phyloP scores from a whole-genome alignment of 2,113 vertebrate species.

The Sminthopsis crassicaudata region DNA sequence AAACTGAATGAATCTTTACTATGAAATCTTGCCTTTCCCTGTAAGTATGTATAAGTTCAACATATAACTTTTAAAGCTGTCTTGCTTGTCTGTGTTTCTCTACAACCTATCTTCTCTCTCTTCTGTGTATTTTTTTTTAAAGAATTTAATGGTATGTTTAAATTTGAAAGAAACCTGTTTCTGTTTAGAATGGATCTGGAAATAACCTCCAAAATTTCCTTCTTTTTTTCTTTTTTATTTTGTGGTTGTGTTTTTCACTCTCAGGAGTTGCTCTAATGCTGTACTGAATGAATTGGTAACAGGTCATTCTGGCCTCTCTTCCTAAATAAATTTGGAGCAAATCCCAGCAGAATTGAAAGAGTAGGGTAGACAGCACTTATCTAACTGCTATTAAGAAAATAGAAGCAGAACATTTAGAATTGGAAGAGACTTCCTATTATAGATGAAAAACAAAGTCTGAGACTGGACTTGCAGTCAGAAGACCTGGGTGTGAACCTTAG shows the following conservation, averaged over 20 bases:
- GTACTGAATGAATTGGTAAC: not conserved
- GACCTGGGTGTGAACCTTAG: not conserved
- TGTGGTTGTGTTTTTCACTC: not conserved
- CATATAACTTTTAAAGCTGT: not conserved
- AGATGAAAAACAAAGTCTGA: not conserved
- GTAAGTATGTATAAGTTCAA: not conserved
- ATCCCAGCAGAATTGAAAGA: not conserved
- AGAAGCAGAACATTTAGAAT: not conserved
- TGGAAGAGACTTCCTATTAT: not conserved
- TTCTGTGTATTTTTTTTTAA: not conserved
- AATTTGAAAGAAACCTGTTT: not conserved
- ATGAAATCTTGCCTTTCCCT: not conserved
- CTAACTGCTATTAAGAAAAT: not conserved
- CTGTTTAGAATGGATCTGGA: not conserved
- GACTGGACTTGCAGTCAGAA: not conserved
- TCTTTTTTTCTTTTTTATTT: not conserved
- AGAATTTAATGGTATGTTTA: not conserved
- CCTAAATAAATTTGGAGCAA: not conserved
- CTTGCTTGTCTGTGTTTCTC: not conserved
- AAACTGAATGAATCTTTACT: not conserved
- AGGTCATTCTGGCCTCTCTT: not conserved
- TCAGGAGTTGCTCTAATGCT: not conserved
- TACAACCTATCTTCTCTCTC: not conserved
- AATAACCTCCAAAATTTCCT: not conserved
- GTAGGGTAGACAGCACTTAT: not conserved